Evolutionary conservation across 2,113 vertebrate species (phyloP).

Genomic region (Agapornis roseicollis): DNA sequence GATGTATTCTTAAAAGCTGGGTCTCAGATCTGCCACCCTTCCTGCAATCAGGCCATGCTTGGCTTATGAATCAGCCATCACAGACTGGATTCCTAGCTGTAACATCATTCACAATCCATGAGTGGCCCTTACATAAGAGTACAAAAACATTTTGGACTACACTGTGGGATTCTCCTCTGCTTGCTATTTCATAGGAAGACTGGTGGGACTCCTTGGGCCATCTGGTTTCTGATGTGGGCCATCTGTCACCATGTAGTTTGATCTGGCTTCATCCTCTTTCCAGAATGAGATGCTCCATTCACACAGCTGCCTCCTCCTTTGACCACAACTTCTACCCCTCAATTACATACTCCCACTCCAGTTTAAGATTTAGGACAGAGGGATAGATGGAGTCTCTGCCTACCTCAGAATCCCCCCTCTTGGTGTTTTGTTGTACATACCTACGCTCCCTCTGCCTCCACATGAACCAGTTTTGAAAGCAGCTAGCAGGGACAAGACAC

Average conservation of each 20-base stretch:
- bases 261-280: background rate
- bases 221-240: constrained; percentile 5
- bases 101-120: background rate
- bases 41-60: background rate
- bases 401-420: background rate
- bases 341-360: background rate
- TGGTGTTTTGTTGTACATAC: background rate
- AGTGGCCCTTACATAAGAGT: background rate
- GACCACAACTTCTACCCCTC: background rate
- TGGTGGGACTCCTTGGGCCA: background rate
- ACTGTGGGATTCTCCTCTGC: background rate
- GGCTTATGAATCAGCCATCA: background rate
- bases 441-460: background rate
- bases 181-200: background rate
- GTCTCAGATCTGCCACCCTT: background rate
- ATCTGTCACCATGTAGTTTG: background rate
- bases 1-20: background rate
- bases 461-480: background rate
- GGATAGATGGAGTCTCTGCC: background rate
- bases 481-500: background rate
- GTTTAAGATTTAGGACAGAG: background rate
- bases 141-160: background rate
- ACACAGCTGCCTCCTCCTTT: constrained; percentile 8
- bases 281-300: background rate
- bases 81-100: background rate